Conservation (phyloP, 1,140 invertebrate genomes). For the Sarcophaga bullata region DNA sequence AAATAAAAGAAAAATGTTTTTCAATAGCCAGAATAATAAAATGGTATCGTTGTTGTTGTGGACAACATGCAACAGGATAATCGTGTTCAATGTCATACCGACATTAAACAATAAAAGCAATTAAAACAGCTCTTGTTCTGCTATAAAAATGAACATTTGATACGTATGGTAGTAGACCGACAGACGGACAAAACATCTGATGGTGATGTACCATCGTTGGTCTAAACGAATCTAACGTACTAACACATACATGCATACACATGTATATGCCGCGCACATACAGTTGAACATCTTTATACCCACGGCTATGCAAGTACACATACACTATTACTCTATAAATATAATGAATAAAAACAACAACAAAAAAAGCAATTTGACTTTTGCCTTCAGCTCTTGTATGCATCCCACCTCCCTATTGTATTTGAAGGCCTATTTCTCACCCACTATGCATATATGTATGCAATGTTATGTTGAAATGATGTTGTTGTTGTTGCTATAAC, state of each 20-base stretch:
- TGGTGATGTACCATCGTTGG: background rate
- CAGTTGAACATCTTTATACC: too few species aligned
- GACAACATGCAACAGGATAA: conserved; percentile 27
- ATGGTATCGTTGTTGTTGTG: background rate
- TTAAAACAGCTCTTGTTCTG: conserved; percentile 7
- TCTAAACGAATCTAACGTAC: background rate
- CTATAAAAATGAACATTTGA: background rate
- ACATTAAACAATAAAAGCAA: conserved; percentile 14
- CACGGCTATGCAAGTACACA: background rate
- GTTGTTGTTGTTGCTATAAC: background rate
- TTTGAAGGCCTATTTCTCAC: background rate
- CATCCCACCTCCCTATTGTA: background rate
- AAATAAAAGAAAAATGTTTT: too few species aligned
- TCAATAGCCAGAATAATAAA: too few species aligned
- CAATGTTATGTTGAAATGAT: background rate
- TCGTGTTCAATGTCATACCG: conserved; percentile 19
- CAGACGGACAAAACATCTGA: too few species aligned
- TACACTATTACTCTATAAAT: background rate
- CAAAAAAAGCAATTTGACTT: conserved; percentile 5
- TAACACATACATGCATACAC: background rate
- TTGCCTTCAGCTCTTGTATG: background rate
- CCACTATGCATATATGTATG: background rate
- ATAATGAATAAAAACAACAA: background rate
- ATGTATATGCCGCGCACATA: background rate
- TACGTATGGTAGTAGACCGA: background rate